These are phyloP conservation scores for Julus scandinavius DNA, from an alignment of 2,888 invertebrate species.

Conservation along the genomic window DNA sequence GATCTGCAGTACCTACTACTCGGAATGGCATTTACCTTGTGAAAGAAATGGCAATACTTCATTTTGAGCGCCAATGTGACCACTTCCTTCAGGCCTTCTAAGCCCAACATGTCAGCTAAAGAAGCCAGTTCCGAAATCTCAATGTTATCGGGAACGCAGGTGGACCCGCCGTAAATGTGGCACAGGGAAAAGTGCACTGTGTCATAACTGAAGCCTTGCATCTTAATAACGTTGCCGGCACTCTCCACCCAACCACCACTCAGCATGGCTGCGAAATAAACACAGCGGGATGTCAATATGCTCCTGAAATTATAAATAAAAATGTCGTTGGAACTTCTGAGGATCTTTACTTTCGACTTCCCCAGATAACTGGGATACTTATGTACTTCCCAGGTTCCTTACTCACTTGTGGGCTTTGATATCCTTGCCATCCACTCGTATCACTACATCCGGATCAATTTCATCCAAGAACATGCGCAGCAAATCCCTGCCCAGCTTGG, in stretches of 20 bases:
- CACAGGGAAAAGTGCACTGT: conserved; percentile 91
- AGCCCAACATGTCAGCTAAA: conserved; percentile 86
- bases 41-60: conserved; percentile 94
- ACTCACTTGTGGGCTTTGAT: conserved; percentile 83
- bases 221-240: conserved; percentile 82
- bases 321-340: too few species aligned
- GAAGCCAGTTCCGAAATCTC: conserved; percentile 88
- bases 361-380: too few species aligned
- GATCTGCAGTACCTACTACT: too few species aligned
- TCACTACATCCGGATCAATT: conserved; percentile 86
- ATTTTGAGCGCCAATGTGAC: conserved; percentile 87
- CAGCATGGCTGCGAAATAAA: conserved; percentile 91
- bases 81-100: conserved; percentile 92
- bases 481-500: conserved; percentile 84
- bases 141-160: conserved; percentile 86
- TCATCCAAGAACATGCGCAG: conserved; percentile 91
- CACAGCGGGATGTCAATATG: conserved; percentile 88
- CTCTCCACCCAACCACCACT: conserved; percentile 86
- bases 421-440: conserved; percentile 83
- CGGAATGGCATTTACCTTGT: conserved; percentile 73
- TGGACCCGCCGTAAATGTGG: conserved; percentile 93
- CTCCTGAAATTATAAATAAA: conserved; percentile 68
- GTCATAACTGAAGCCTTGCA: conserved; percentile 85
- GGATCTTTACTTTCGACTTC: too few species aligned
- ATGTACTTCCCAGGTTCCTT: too few species aligned